A percentile compares a stretch with the other conserved stretches of the same genome.
phyloP scores from a whole-genome alignment of 2,797 vertebrate genomes.

The Oreortyx pictus region DNA sequence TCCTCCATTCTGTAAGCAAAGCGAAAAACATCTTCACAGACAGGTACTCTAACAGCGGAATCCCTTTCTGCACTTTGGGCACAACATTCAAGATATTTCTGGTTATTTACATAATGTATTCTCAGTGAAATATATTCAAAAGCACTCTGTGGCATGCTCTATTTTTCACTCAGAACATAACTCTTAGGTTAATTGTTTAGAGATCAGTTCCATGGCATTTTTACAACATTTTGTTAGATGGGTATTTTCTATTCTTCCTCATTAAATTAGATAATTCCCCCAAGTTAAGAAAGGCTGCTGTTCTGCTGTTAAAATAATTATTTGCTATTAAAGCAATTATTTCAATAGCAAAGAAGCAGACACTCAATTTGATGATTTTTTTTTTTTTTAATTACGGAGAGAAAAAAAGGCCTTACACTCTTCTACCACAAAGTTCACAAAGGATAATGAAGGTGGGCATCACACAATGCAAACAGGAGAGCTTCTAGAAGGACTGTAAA shows the following conservation, averaged over 20 bases:
- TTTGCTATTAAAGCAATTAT: constrained; percentile 71
- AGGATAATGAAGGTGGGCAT: constrained; percentile 38
- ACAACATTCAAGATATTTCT: constrained; percentile 45
- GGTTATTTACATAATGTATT: constrained; percentile 72
- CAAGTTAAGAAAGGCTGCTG: constrained; percentile 61
- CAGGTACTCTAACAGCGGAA: neutral
- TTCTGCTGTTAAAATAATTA: constrained; percentile 67
- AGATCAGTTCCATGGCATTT: constrained; percentile 71
- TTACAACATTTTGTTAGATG: constrained; percentile 68
- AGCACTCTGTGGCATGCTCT: constrained; percentile 71
- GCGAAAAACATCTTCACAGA: constrained; percentile 25
- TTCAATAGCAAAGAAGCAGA: constrained; percentile 62
- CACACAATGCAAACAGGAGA: neutral
- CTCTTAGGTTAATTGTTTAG: constrained; percentile 78
- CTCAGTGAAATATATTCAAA: constrained; percentile 59
- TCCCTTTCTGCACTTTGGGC: constrained; percentile 33
- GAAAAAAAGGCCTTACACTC: neutral
- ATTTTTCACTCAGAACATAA: constrained; percentile 65
- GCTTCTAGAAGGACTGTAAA: constrained; percentile 33
- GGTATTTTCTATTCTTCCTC: constrained; percentile 67
- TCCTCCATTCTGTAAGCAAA: neutral
- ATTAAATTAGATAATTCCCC: constrained; percentile 63
- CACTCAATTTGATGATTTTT: constrained; percentile 48
- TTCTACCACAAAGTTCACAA: neutral
- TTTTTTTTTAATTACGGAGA: constrained; percentile 23